A percentile compares a stretch with the other conserved stretches of the same genome.
Conservation (phyloP, 2,888 invertebrate species). For the Epirrita christyi region DNA sequence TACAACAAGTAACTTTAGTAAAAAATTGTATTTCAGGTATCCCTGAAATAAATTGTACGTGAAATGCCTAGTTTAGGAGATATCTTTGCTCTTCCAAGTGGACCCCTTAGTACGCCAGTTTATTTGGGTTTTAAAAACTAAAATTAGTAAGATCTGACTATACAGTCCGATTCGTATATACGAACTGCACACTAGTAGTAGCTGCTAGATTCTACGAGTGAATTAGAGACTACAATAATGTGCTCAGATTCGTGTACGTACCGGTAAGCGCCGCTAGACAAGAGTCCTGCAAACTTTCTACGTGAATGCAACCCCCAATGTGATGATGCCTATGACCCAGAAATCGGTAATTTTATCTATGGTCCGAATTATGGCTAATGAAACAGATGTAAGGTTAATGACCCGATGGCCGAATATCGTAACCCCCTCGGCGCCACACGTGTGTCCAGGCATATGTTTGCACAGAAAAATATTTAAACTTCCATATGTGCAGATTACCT, state of each 20-base stretch:
- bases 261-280: neutral
- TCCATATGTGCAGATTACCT: conserved; percentile 5
- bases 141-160: too few species aligned
- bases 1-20: too few species aligned
- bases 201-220: too few species aligned
- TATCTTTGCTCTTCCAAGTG: too few species aligned
- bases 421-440: conserved; percentile 58
- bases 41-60: too few species aligned
- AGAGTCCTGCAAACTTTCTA: neutral
- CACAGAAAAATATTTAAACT: conserved; percentile 47
- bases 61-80: too few species aligned
- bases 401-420: conserved; percentile 60
- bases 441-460: conserved; percentile 53
- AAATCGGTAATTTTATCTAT: conserved; percentile 36
- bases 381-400: conserved; percentile 56
- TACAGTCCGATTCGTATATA: too few species aligned
- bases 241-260: neutral
- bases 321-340: conserved; percentile 37
- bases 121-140: too few species aligned
- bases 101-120: too few species aligned
- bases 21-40: too few species aligned
- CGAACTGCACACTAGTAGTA: too few species aligned
- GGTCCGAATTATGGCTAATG: conserved; percentile 56
- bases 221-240: too few species aligned
- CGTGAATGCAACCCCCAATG: neutral